phyloP scores from a whole-genome alignment of 2,888 invertebrate species.

The Cataglyphis livida region DNA sequence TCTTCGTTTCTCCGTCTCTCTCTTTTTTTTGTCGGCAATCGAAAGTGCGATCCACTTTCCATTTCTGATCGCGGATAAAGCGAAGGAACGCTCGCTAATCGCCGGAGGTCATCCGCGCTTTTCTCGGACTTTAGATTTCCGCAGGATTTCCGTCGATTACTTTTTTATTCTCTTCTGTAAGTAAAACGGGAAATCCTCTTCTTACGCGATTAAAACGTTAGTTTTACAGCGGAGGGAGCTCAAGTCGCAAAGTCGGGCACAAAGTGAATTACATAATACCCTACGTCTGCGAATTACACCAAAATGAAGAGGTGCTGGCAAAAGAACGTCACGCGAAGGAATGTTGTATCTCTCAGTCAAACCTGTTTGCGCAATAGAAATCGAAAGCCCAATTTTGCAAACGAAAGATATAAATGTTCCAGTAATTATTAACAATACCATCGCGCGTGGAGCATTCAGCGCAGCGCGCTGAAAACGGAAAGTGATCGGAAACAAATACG shows the following conservation, averaged over 20 bases:
- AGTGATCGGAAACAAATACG: constrained; percentile 51
- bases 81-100: constrained; percentile 58
- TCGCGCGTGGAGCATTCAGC: constrained; percentile 13
- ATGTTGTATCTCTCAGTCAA: background rate
- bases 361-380: constrained; percentile 14
- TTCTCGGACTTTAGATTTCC: constrained; percentile 60
- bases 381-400: constrained; percentile 45
- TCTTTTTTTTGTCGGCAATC: constrained; percentile 68
- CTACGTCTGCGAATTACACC: constrained; percentile 25
- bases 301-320: constrained; percentile 9
- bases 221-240: constrained; percentile 43
- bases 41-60: constrained; percentile 81
- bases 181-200: constrained; percentile 51
- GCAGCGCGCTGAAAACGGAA: constrained; percentile 40
- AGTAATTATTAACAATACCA: constrained; percentile 44
- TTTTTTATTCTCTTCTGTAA: constrained; percentile 48
- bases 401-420: constrained; percentile 30
- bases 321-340: constrained; percentile 26
- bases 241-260: constrained; percentile 47
- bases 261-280: constrained; percentile 50
- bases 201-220: constrained; percentile 55
- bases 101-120: constrained; percentile 55
- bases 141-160: constrained; percentile 61
- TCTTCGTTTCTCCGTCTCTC: constrained; percentile 62
- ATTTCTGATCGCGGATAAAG: constrained; percentile 76